These are phyloP conservation scores for Leptopilina syphax DNA, from an alignment of 2,888 invertebrate genomes.

Conservation along the genomic window DNA sequence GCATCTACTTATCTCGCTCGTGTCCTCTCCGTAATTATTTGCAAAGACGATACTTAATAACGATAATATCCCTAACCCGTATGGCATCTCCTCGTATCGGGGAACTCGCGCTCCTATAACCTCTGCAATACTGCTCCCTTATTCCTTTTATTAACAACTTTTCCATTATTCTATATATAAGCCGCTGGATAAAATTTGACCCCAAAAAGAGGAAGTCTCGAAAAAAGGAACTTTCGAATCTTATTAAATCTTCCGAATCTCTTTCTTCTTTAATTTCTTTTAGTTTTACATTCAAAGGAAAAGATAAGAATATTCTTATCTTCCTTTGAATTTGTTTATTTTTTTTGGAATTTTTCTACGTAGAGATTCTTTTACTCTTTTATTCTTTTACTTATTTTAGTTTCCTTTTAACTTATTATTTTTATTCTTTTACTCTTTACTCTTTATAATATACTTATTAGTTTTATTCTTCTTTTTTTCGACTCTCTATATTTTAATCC, in stretches of 20 bases:
- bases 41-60: slow-evolving; percentile 67
- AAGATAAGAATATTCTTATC: too few relatives aligned
- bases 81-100: slow-evolving; percentile 21
- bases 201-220: not conserved
- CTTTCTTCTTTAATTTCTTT: not conserved
- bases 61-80: slow-evolving; percentile 50
- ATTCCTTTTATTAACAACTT: slow-evolving; percentile 30
- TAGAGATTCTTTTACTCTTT: too few relatives aligned
- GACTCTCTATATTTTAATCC: too few relatives aligned
- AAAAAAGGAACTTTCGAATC: not conserved
- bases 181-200: slow-evolving; percentile 20
- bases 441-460: too few relatives aligned
- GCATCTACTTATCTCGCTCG: slow-evolving; percentile 49
- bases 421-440: too few relatives aligned
- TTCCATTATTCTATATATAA: slow-evolving; percentile 5
- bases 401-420: too few relatives aligned
- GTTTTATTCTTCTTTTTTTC: too few relatives aligned
- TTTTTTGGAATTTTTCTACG: too few relatives aligned
- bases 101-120: not conserved
- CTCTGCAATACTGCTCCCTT: slow-evolving; percentile 23
- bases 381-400: too few relatives aligned
- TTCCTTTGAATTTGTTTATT: not conserved
- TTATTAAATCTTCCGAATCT: not conserved
- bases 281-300: too few relatives aligned
- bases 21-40: slow-evolving; percentile 67